Conservation (phyloP, 2,888 invertebrate species). For the Iselma pallidipennis region DNA sequence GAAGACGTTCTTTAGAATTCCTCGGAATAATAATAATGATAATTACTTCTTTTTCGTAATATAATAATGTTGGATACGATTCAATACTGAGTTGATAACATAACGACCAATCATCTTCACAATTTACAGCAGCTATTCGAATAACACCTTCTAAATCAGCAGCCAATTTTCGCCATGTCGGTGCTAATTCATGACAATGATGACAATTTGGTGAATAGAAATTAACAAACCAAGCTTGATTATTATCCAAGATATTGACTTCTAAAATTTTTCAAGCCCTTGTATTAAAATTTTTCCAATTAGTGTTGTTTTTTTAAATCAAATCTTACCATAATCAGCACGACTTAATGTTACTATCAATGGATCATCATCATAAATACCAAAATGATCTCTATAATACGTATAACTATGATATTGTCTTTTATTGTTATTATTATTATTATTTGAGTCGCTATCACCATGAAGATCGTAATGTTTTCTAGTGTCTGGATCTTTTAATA, state of each 20-base stretch:
- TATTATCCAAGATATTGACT: constrained; percentile 57
- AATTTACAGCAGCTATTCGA: constrained; percentile 81
- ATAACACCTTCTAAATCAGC: constrained; percentile 78
- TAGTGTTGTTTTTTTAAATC: neutral
- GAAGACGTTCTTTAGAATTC: no score
- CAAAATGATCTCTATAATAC: constrained; percentile 80
- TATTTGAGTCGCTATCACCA: constrained; percentile 70
- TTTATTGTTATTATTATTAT: constrained; percentile 61
- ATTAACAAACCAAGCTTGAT: constrained; percentile 82
- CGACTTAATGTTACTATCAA: constrained; percentile 77
- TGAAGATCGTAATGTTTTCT: constrained; percentile 78
- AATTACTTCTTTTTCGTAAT: constrained; percentile 60
- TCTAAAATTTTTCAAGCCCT: constrained; percentile 41
- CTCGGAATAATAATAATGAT: neutral
- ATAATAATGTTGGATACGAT: constrained; percentile 76
- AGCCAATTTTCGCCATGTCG: constrained; percentile 80
- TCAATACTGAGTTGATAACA: constrained; percentile 75
- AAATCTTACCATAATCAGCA: constrained; percentile 71
- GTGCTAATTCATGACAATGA: constrained; percentile 82
- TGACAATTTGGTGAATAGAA: constrained; percentile 87
- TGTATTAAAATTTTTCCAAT: neutral
- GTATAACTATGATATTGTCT: constrained; percentile 78
- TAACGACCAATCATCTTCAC: constrained; percentile 80
- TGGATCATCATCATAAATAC: constrained; percentile 84
- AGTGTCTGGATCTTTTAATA: constrained; percentile 79